phyloP scores from a whole-genome alignment of 64 coral and sea anemone species.

The Trachythela sp. region DNA sequence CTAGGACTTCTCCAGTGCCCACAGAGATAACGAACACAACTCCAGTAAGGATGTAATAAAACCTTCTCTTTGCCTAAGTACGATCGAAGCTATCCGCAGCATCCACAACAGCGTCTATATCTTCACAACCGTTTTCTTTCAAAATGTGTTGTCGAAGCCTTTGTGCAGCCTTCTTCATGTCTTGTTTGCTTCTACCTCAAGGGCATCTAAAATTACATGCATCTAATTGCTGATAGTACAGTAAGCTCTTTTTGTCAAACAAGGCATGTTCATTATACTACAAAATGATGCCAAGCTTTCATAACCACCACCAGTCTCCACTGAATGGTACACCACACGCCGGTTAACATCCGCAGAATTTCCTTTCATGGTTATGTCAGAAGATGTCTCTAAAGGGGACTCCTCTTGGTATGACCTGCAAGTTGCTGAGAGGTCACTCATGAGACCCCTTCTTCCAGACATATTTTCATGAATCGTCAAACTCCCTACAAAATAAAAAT shows the following conservation, averaged over 20 bases:
- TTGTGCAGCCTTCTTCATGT: neutral
- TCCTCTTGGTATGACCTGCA: neutral
- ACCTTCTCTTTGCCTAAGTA: neutral
- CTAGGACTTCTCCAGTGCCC: neutral
- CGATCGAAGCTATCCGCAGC: too few relatives aligned
- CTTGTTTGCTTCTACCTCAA: neutral
- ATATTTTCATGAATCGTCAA: too few relatives aligned
- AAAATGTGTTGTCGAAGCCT: neutral
- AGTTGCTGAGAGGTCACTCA: neutral
- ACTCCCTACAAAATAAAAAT: too few relatives aligned
- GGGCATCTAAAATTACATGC: neutral
- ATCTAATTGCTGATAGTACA: neutral
- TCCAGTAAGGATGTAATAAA: neutral
- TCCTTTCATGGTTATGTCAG: neutral
- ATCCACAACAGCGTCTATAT: neutral
- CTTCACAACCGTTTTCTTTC: neutral
- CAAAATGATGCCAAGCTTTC: neutral
- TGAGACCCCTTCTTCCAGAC: neutral
- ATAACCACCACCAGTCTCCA: slow-evolving; percentile 1
- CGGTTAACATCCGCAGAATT: neutral
- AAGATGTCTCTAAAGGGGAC: neutral
- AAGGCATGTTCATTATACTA: slow-evolving; percentile 14
- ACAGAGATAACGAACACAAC: neutral
- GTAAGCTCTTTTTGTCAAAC: neutral
- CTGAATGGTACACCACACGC: neutral